Percentiles rank a stretch among this genome's conserved stretches.
phyloP scores from a whole-genome alignment of 2,797 vertebrate species.

The Aphelocoma californica region DNA sequence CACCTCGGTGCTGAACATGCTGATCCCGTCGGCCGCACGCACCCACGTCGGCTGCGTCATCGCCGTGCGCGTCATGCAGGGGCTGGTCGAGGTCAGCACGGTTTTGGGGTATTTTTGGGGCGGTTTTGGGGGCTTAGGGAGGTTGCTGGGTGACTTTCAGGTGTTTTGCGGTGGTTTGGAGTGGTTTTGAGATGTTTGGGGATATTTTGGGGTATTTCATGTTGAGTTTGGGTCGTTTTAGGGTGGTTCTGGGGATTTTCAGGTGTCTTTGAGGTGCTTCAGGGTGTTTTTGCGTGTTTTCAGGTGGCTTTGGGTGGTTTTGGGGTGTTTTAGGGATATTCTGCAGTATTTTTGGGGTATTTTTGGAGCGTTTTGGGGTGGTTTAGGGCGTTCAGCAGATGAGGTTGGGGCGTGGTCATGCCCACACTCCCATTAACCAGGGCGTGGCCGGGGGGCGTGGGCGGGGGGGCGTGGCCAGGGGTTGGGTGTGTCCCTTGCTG shows the following conservation, averaged over 20 bases:
- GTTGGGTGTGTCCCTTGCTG: neutral
- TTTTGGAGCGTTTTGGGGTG: neutral
- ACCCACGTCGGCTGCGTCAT: neutral
- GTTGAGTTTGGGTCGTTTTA: neutral
- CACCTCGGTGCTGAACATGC: neutral
- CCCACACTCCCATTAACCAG: no score
- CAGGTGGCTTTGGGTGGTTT: no score
- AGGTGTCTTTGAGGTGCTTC: neutral
- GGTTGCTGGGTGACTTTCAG: neutral
- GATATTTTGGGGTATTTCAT: neutral
- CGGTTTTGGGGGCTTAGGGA: accelerated
- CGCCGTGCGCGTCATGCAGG: neutral
- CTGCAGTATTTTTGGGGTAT: no score
- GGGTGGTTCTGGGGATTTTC: no score
- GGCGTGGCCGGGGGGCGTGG: accelerated
- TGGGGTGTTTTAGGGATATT: neutral
- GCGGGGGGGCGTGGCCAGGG: no score
- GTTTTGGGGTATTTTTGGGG: neutral
- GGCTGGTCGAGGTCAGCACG: neutral
- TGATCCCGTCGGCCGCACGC: neutral
- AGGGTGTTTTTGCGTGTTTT: neutral
- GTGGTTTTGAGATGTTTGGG: neutral
- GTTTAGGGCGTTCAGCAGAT: accelerated
- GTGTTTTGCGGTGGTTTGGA: neutral
- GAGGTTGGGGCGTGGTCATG: neutral